A percentile compares a stretch with the other conserved stretches of the same genome.
phyloP scores from a whole-genome alignment of 2,113 vertebrate genomes.

The Pachypanchax playfairii region DNA sequence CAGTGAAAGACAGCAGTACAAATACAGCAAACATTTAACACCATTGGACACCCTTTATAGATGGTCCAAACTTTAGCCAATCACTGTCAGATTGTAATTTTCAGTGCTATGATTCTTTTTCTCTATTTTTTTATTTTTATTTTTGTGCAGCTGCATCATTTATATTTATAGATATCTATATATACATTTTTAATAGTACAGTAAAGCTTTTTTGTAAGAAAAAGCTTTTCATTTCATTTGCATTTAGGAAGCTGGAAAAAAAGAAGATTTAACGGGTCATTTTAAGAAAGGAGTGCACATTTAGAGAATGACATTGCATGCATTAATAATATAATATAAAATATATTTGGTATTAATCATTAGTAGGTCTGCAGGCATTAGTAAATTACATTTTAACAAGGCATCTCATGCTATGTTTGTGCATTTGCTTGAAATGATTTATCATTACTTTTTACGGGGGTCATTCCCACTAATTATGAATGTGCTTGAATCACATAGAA shows the following conservation, averaged over 20 bases:
- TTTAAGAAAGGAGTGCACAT: constrained; percentile 75
- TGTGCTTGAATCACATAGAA: constrained; percentile 95
- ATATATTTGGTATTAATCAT: constrained; percentile 77
- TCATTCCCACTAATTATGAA: constrained; percentile 94
- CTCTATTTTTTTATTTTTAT: no score
- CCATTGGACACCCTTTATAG: constrained; percentile 84
- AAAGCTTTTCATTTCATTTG: constrained; percentile 66
- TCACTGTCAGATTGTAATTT: constrained; percentile 65
- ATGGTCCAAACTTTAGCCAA: constrained; percentile 80
- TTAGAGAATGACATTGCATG: constrained; percentile 86
- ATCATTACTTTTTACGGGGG: constrained; percentile 86
- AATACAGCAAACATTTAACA: constrained; percentile 72
- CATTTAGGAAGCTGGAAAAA: constrained; percentile 70
- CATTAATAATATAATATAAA: constrained; percentile 88
- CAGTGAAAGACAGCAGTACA: constrained; percentile 62
- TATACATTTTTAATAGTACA: neutral
- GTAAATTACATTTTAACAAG: constrained; percentile 91
- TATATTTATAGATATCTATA: constrained; percentile 26
- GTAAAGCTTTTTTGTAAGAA: constrained; percentile 72
- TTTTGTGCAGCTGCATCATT: constrained; percentile 50
- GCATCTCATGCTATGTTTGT: constrained; percentile 96
- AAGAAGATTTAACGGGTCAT: constrained; percentile 70
- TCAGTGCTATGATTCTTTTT: constrained; percentile 55
- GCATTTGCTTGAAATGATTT: constrained; percentile 86
- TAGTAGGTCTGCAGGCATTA: constrained; percentile 95